Evolutionary conservation across 2,113 vertebrate genomes (phyloP), one percentile per base, ranked within the genome.

Genomic region (Agapornis roseicollis): DNA sequence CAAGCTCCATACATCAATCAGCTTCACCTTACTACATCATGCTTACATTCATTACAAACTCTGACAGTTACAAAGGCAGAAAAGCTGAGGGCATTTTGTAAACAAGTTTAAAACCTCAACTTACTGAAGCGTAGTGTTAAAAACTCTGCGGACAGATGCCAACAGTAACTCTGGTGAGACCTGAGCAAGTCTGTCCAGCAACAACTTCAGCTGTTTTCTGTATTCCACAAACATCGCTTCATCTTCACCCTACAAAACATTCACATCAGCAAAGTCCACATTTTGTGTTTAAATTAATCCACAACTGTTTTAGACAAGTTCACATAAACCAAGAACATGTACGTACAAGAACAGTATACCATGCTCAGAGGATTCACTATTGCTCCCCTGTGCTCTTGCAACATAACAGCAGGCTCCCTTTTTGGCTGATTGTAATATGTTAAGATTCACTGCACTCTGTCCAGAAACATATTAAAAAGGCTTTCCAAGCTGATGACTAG

Each of bases 201-300:
- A 93, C 92, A 99, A 97, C 97, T 99, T 99, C 96, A 99, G 94
- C 94, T 99, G 99, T 96, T 99, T 99, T 95, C 99, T 98, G 97
- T 99, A 99, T 95, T 99, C 99, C 92, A 99, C 99, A 93, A 99
- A 99, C 99, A 99, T 99, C 20, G 99, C 99, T 97, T 99, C 99
- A 85, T 99, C 99, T 97, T 99, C 99, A 39, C 99, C 99, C 99
- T 99, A 88, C 19, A 19, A 89, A 66, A 83, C 22, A 95, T 6
- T 80, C 73, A 50, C 22, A 7, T 84, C 42, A 79, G 14, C 37
- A 2, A 89, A 80, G 25, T 16, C 33, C 7, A 5, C 20, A 14
- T 63, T 74, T 85, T 3, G 2, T 24, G 10, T 50, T 80, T 76
- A 91, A 84, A 78, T 88, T 56, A 1, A 47, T 25, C 18, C n/a